A percentile compares a stretch with the other conserved stretches of the same genome.
Evolutionary conservation across 37 sponge, comb jelly and placozoan species (phyloP).

Genomic region (Aplysina aerophoba): DNA sequence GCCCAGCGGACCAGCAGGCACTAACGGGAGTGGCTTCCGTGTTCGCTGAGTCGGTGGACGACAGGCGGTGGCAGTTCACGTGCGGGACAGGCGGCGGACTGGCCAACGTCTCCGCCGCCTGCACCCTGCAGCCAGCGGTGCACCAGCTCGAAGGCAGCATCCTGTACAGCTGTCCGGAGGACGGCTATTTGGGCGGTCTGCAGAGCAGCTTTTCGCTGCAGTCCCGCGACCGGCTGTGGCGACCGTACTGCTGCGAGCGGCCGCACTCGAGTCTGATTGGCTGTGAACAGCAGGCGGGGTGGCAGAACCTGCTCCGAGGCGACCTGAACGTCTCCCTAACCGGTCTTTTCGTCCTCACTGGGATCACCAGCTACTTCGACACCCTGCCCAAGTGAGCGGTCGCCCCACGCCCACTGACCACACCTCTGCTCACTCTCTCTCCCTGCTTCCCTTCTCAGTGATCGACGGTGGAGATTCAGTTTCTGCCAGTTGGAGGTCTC

Average conservation of each 20-base stretch:
- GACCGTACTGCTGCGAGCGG: slow-evolving; percentile 73
- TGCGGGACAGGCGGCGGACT: slow-evolving; percentile 61
- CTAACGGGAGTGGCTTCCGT: slow-evolving; percentile 63
- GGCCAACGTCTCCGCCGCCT: slow-evolving; percentile 52
- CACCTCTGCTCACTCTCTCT: background rate
- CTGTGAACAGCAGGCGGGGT: slow-evolving; percentile 42
- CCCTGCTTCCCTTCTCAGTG: slow-evolving; percentile 34
- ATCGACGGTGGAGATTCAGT: slow-evolving; percentile 76
- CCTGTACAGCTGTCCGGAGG: slow-evolving; percentile 56
- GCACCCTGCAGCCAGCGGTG: slow-evolving; percentile 62
- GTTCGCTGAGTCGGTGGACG: slow-evolving; percentile 23
- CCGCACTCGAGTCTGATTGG: slow-evolving; percentile 59
- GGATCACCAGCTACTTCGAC: slow-evolving; percentile 61
- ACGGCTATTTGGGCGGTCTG: slow-evolving; percentile 71
- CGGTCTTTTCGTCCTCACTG: slow-evolving; percentile 45
- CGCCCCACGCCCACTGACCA: background rate
- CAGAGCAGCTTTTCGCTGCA: slow-evolving; percentile 31
- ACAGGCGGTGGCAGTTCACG: slow-evolving; percentile 64
- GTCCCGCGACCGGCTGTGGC: slow-evolving; percentile 66
- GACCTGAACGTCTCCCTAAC: slow-evolving; percentile 50
- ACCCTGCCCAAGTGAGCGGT: slow-evolving; percentile 41
- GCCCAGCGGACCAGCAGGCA: slow-evolving; percentile 42
- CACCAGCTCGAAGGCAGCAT: slow-evolving; percentile 34
- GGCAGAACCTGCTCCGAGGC: slow-evolving; percentile 55
- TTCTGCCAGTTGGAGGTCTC: slow-evolving; percentile 71